These are phyloP conservation scores for Marcusenius ussheri DNA, from an alignment of 2,113 vertebrate genomes.

Conservation along the genomic window DNA sequence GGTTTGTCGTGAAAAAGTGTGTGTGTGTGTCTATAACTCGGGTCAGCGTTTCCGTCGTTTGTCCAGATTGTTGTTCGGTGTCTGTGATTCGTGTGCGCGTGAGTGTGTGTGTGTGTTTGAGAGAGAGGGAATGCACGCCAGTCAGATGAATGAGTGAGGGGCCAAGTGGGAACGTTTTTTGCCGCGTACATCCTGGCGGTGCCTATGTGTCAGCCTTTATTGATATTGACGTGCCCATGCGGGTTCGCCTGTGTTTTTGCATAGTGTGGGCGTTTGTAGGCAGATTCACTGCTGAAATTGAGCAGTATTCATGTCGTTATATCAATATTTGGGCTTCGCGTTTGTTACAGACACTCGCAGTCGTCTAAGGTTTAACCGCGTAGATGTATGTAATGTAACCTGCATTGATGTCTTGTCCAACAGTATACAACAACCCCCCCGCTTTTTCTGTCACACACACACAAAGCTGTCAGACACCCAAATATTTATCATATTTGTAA, in stretches of 20 bases:
- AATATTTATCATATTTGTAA: conserved; percentile 5
- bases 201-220: not conserved
- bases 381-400: conserved; percentile 9
- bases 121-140: not conserved
- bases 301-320: conserved; percentile 12
- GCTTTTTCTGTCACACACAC: not conserved
- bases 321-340: conserved; percentile 14
- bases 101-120: not conserved
- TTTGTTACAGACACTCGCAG: not conserved
- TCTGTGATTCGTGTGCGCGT: not conserved
- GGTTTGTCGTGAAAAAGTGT: not conserved
- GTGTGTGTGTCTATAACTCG: not conserved
- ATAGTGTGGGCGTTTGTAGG: conserved; percentile 35
- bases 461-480: not conserved
- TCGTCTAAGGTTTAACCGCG: not conserved
- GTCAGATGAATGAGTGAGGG: not conserved
- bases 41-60: conserved; percentile 23
- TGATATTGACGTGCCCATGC: not conserved
- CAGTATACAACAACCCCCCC: not conserved
- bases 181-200: not conserved
- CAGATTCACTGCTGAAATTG: conserved; percentile 23
- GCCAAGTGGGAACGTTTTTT: not conserved
- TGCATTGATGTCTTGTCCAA: not conserved
- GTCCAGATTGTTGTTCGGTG: conserved; percentile 16
- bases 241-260: conserved; percentile 17